Evolutionary conservation across 1,140 invertebrate genomes (phyloP), one percentile per base, ranked within the genome.

Genomic region (Macrotrachela quadricornifera): DNA sequence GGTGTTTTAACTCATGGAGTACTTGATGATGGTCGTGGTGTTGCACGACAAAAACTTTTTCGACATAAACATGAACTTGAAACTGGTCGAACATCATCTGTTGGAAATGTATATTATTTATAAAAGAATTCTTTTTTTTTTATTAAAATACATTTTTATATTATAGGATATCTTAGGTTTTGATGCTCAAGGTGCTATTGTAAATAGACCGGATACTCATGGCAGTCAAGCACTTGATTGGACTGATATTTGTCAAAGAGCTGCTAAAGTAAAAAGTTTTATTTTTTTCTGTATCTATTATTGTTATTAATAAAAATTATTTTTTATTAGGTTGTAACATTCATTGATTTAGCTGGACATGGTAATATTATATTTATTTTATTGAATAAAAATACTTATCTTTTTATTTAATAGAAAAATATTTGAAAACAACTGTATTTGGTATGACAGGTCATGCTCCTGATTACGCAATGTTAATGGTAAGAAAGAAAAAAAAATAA

Each of bases 381-480:
- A 30, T 4, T 2, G 2, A 4, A 30, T 30, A 30, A 30, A 30
- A 30, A 30, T 4, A 30, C 21, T 30, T 30, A 8, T 4, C 21
- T 30, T 30, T 30, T 30, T 30, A 4, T 30, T 30, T 30, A 4
- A 30, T 30, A 30, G 92, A 97, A 71, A 79, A 86, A 50, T 99
- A 99, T 71, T 76, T 99, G 53, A 97, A 97, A 74, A 97, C 92
- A 17, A 97, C 91, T 42, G 85, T 90, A 15, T 96, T 95, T 74
- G 92, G 92, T 55, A 96, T 99, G 90, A 97, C 92, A 11, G 92
- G 92, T 8, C 91, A 97, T 74, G 83, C 83, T 42, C 94, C 94
- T 11, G 91, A 99, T 74, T 97, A 95, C 74, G 85, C 87, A 58
- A 96, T 97, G 91, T 73, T 99, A 15, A 96, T 99, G 90, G 88